phyloP scores from a whole-genome alignment of 2,113 vertebrate genomes.

The Raja brachyura region DNA sequence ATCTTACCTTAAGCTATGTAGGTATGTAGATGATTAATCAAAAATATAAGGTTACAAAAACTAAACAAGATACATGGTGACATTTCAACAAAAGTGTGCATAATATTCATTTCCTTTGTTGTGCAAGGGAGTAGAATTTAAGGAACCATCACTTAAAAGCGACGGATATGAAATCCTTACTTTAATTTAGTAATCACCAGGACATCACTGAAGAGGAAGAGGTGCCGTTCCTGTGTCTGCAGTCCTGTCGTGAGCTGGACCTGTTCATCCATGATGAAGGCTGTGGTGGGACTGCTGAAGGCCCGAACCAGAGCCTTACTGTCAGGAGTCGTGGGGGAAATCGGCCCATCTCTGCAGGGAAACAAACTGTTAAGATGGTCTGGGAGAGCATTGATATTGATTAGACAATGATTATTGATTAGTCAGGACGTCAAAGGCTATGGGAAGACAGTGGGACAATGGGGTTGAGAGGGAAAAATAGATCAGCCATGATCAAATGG shows the following conservation, averaged over 20 bases:
- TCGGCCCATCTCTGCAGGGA: constrained; percentile 38
- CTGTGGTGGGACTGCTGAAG: constrained; percentile 53
- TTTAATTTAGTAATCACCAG: constrained; percentile 66
- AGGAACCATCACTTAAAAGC: neutral
- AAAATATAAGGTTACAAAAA: neutral
- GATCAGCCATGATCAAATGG: no score
- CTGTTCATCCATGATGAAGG: constrained; percentile 58
- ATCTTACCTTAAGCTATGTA: neutral
- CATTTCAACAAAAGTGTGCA: neutral
- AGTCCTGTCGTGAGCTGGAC: constrained; percentile 58
- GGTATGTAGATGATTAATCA: neutral
- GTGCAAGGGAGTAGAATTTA: neutral
- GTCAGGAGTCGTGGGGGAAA: constrained; percentile 45
- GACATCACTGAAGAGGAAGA: constrained; percentile 62
- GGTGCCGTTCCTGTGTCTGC: constrained; percentile 61
- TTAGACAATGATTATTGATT: no score
- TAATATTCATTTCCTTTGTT: neutral
- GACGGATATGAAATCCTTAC: constrained; percentile 48
- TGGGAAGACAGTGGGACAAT: no score
- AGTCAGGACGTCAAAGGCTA: no score
- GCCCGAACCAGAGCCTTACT: constrained; percentile 50
- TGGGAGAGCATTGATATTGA: no score
- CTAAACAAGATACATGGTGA: neutral
- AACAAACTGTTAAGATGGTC: constrained; percentile 24
- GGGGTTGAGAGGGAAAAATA: no score